These are phyloP conservation scores for Athalia rosae DNA, from an alignment of 2,888 invertebrate species.

Conservation along the genomic window DNA sequence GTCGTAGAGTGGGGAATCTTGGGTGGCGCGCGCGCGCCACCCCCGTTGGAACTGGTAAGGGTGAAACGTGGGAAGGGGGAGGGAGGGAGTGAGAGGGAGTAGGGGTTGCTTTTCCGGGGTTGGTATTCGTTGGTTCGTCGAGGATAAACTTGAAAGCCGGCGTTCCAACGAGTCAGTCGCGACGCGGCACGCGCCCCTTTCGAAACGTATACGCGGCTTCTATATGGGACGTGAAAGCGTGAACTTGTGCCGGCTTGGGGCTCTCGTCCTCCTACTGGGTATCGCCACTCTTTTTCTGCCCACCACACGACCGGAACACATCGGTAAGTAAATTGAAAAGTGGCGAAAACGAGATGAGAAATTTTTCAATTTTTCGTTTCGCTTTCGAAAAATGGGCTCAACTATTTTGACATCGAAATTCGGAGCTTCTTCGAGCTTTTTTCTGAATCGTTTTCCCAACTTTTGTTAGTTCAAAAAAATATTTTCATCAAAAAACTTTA, in stretches of 20 bases:
- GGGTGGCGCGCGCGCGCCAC: slow-evolving; percentile 46
- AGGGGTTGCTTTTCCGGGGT: slow-evolving; percentile 47
- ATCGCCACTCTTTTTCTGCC: slow-evolving; percentile 9
- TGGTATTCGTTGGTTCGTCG: slow-evolving; percentile 8
- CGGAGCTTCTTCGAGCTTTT: no score
- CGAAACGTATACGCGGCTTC: slow-evolving; percentile 34
- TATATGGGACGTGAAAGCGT: slow-evolving; percentile 35
- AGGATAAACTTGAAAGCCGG: slow-evolving; percentile 43
- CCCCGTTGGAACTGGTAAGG: slow-evolving; percentile 50
- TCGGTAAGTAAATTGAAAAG: slow-evolving; percentile 17
- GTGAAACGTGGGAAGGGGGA: slow-evolving; percentile 51
- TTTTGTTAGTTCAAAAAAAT: no score
- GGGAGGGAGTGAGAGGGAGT: slow-evolving; percentile 12
- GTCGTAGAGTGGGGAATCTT: background rate
- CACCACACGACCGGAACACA: slow-evolving; percentile 16
- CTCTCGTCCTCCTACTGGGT: slow-evolving; percentile 9
- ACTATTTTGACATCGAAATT: no score
- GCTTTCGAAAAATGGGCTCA: no score
- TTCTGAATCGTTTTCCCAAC: no score
- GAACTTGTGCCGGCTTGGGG: slow-evolving; percentile 25
- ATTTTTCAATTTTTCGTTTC: background rate
- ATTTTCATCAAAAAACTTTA: no score
- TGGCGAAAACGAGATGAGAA: background rate
- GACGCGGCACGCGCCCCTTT: slow-evolving; percentile 70
- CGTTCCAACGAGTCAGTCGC: slow-evolving; percentile 63